phyloP scores from a whole-genome alignment of 2,113 vertebrate species.

The Pyrgilauda ruficollis region DNA sequence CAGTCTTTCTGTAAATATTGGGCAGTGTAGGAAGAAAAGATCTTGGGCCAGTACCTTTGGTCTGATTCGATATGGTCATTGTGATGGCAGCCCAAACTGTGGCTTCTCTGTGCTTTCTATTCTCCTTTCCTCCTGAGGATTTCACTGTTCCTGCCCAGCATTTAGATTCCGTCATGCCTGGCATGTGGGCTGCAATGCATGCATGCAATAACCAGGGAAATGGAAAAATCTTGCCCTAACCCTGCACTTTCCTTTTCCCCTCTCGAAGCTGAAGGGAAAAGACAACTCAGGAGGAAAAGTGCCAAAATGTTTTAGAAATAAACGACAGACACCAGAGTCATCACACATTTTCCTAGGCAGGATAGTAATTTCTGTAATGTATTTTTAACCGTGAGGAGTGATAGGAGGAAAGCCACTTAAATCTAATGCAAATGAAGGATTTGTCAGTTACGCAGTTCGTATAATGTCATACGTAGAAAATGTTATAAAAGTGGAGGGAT shows the following conservation, averaged over 20 bases:
- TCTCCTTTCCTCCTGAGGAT: background rate
- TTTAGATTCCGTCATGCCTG: background rate
- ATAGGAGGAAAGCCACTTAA: constrained; percentile 60
- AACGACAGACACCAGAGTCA: constrained; percentile 53
- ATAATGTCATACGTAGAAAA: constrained; percentile 53
- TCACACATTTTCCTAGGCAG: constrained; percentile 59
- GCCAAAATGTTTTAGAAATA: constrained; percentile 73
- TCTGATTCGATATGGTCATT: accelerated
- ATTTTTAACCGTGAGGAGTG: constrained; percentile 68
- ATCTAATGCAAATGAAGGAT: constrained; percentile 61
- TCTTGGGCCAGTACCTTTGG: background rate
- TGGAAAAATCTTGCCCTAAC: background rate
- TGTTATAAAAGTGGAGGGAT: constrained; percentile 49
- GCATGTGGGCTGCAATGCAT: background rate
- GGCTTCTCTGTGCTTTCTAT: background rate
- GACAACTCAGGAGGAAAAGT: constrained; percentile 40
- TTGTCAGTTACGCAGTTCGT: constrained; percentile 58
- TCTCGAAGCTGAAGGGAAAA: background rate
- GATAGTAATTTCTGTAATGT: constrained; percentile 65
- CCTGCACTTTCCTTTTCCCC: background rate
- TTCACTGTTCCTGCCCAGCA: background rate
- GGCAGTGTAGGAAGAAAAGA: background rate
- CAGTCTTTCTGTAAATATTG: background rate
- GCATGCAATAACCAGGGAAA: constrained; percentile 6
- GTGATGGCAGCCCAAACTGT: background rate